Evolutionary conservation across 2,888 invertebrate genomes (phyloP).

Genomic region (Tipula helvola): DNA sequence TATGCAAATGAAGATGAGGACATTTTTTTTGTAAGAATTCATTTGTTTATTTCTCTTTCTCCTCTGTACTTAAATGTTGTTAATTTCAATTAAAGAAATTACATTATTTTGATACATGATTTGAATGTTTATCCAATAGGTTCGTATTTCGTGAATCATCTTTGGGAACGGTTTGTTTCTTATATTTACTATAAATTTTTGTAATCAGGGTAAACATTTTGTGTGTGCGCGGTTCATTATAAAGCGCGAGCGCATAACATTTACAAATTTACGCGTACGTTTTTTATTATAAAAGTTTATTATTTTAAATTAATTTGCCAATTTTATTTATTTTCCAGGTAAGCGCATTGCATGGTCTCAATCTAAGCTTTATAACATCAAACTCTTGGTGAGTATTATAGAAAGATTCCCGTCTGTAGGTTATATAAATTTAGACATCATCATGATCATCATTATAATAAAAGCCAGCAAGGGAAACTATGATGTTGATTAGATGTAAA

Average conservation of each 20-base stretch:
- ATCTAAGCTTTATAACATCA: background rate
- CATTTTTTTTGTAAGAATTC: background rate
- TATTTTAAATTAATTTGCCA: background rate
- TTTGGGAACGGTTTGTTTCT: background rate
- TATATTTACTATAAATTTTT: background rate
- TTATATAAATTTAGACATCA: background rate
- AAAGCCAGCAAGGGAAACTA: background rate
- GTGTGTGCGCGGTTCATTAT: background rate
- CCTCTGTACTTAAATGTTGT: background rate
- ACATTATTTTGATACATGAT: conserved; percentile 4
- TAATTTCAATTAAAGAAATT: background rate
- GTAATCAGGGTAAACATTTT: background rate
- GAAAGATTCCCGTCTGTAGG: background rate
- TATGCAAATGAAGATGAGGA: conserved; percentile 9
- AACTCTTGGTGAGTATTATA: background rate
- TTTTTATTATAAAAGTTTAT: background rate
- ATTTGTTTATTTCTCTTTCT: background rate
- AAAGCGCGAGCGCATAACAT: background rate
- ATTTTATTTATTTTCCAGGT: background rate
- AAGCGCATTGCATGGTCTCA: background rate
- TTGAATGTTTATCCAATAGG: background rate
- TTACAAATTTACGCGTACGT: background rate
- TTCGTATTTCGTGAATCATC: background rate
- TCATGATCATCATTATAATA: background rate
- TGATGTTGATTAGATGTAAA: background rate